Evolutionary conservation across 2,113 vertebrate genomes (phyloP).

Genomic region (Cyprinodon brontotheroides): DNA sequence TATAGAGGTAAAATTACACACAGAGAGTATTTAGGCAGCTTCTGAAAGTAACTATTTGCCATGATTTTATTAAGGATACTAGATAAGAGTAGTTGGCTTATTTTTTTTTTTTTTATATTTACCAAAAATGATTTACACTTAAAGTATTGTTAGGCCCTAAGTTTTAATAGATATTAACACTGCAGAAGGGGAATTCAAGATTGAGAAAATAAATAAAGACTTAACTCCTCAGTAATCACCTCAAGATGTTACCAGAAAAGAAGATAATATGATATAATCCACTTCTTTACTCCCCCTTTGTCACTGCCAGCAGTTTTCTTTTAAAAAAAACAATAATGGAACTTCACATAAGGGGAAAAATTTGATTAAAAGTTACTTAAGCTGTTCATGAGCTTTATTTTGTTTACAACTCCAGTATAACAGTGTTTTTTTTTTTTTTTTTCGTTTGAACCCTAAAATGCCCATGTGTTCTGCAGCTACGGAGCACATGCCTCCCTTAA

Average conservation of each 20-base stretch:
- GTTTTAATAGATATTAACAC: not conserved
- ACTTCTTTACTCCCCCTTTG: constrained; percentile 44
- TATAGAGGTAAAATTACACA: too few species aligned
- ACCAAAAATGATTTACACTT: too few species aligned
- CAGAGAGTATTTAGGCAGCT: too few species aligned
- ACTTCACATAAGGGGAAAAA: constrained; percentile 31
- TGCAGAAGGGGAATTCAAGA: constrained; percentile 1
- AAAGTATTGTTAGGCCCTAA: not conserved
- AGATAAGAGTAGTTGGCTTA: too few species aligned
- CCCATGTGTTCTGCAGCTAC: constrained; percentile 37
- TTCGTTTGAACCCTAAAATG: constrained; percentile 25
- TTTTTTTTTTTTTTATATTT: too few species aligned
- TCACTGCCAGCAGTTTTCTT: constrained; percentile 15
- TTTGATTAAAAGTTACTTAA: constrained; percentile 34
- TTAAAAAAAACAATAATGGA: constrained; percentile 19
- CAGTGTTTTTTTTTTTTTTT: constrained; percentile 16
- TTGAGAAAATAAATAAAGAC: constrained; percentile 23
- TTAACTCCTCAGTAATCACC: constrained; percentile 56
- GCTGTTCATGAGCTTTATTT: constrained; percentile 4
- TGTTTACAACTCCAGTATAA: constrained; percentile 27
- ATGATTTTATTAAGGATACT: too few species aligned
- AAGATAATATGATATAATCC: constrained; percentile 56
- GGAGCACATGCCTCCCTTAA: constrained; percentile 53
- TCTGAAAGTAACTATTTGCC: too few species aligned
- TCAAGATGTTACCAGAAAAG: constrained; percentile 46